phyloP scores from a whole-genome alignment of 2,113 vertebrate genomes.

The Ovibos moschatus region DNA sequence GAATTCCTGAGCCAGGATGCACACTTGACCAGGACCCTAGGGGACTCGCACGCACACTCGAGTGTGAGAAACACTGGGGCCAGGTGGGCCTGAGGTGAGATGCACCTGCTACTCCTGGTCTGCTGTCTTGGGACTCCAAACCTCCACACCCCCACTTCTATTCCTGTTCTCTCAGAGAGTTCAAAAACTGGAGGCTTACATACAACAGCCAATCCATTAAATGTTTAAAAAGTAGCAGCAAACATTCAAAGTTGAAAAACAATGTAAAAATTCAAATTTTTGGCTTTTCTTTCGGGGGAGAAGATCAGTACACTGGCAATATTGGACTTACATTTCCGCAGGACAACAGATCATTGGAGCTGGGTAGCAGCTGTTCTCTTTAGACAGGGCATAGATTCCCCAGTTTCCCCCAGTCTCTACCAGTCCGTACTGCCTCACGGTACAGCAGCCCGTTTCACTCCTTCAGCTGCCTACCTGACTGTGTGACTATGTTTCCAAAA shows the following conservation, averaged over 20 bases:
- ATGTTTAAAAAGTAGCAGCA: not conserved
- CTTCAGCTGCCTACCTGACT: not conserved
- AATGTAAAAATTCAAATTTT: conserved; percentile 9
- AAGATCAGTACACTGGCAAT: not conserved
- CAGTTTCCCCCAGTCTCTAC: not conserved
- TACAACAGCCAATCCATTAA: not conserved
- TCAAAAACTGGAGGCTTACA: not conserved
- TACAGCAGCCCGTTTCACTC: not conserved
- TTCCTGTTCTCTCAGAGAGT: not conserved
- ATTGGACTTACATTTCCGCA: not conserved
- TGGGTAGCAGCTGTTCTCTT: not conserved
- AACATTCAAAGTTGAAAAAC: not conserved
- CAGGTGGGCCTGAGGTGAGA: not conserved
- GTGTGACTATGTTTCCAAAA: not conserved
- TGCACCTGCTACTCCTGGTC: not conserved
- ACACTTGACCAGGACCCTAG: not conserved
- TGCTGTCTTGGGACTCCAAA: not conserved
- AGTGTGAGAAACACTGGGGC: not conserved
- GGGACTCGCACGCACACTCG: accelerated
- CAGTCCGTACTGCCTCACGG: not conserved
- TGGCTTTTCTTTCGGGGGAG: not conserved
- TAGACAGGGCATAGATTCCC: not conserved
- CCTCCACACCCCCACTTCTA: not conserved
- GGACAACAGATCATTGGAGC: not conserved
- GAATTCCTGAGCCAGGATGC: too few species aligned